These are phyloP conservation scores for Marmota flaviventris DNA, from an alignment of 2,113 vertebrate species.

Conservation along the genomic window DNA sequence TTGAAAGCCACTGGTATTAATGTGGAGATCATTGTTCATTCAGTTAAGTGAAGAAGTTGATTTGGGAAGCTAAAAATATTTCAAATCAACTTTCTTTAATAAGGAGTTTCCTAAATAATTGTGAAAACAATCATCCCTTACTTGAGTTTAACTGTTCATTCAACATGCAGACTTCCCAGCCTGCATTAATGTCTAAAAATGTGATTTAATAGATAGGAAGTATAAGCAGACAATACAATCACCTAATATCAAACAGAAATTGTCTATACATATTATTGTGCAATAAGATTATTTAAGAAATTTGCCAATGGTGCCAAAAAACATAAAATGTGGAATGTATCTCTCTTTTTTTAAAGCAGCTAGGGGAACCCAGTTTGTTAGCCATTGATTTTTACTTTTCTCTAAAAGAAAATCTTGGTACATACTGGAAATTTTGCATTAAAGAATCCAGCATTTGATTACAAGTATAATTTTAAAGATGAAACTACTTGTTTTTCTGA, in stretches of 20 bases:
- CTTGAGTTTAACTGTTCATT: slow-evolving; percentile 22
- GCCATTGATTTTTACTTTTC: neutral
- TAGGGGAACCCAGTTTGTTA: neutral
- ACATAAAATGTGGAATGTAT: neutral
- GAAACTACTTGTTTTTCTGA: slow-evolving; percentile 31
- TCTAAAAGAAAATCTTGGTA: neutral
- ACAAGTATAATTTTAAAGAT: neutral
- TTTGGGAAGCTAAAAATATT: neutral
- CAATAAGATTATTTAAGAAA: slow-evolving; percentile 18
- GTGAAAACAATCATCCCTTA: neutral
- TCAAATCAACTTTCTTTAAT: neutral
- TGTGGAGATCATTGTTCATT: neutral
- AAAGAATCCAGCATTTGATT: slow-evolving; percentile 11
- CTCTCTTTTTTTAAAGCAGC: neutral
- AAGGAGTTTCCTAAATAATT: neutral
- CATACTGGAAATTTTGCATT: neutral
- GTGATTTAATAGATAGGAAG: neutral
- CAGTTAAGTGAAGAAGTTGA: neutral
- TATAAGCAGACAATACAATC: neutral
- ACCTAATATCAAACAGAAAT: neutral
- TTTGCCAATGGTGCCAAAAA: neutral
- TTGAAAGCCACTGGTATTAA: neutral
- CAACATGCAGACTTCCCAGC: neutral
- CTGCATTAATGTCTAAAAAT: neutral
- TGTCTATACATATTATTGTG: neutral